Evolutionary conservation across 2,888 invertebrate genomes (phyloP).

Genomic region (Trichacis sp.): DNA sequence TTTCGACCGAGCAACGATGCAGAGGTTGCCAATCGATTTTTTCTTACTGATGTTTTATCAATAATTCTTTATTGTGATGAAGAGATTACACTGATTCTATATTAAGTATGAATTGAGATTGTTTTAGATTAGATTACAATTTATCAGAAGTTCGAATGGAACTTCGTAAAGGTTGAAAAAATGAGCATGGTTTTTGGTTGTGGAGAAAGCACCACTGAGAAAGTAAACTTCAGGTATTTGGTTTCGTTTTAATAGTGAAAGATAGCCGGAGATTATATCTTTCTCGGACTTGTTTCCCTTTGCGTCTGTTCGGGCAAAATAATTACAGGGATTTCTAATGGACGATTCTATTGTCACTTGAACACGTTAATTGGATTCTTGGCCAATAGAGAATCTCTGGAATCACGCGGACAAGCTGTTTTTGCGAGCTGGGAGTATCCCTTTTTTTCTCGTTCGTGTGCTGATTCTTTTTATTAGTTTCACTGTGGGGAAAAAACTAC

Average conservation of each 20-base stretch:
- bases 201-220: slow-evolving; percentile 51
- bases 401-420: slow-evolving; percentile 23
- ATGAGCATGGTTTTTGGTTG: background rate
- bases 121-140: too few species aligned
- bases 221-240: slow-evolving; percentile 56
- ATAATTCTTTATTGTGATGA: too few species aligned
- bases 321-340: slow-evolving; percentile 65
- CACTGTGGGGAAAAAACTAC: too few species aligned
- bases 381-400: slow-evolving; percentile 49
- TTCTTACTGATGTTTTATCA: too few species aligned
- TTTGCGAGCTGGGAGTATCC: background rate
- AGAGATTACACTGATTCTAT: too few species aligned
- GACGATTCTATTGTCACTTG: slow-evolving; percentile 59
- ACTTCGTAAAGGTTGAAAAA: background rate
- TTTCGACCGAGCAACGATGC: slow-evolving; percentile 47
- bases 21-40: slow-evolving; percentile 50
- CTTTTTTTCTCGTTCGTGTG: background rate
- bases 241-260: slow-evolving; percentile 65
- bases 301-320: slow-evolving; percentile 55
- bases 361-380: slow-evolving; percentile 58
- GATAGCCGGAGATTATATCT: slow-evolving; percentile 58
- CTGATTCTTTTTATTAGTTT: too few species aligned
- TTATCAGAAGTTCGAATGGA: background rate
- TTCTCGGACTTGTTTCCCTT: slow-evolving; percentile 48
- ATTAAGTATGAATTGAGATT: too few species aligned